These are phyloP conservation scores for Tympanuchus pallidicinctus DNA, from an alignment of 2,113 vertebrate genomes.

Conservation along the genomic window DNA sequence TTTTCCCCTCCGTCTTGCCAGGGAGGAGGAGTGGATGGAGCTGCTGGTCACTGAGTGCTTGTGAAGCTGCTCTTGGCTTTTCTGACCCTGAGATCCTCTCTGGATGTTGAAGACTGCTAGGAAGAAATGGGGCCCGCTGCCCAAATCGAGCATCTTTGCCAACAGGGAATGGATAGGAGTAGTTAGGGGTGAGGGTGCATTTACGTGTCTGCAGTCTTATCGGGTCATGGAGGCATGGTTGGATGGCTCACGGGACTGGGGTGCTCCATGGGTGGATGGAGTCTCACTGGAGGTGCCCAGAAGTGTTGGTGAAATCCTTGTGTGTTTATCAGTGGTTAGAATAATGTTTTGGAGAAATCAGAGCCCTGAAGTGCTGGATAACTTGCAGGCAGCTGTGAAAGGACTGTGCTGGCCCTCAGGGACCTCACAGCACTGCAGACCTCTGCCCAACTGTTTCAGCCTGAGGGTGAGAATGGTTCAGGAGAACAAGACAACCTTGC, in stretches of 20 bases:
- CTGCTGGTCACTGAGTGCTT: not conserved
- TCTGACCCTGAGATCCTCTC: not conserved
- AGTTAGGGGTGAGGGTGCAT: not conserved
- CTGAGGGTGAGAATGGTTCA: not conserved
- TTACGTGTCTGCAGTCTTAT: not conserved
- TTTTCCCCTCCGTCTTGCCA: not conserved
- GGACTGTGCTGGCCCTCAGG: not conserved
- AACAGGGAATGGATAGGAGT: not conserved
- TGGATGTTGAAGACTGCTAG: not conserved
- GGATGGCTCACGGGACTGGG: not conserved
- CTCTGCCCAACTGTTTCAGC: not conserved
- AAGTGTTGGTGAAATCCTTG: not conserved
- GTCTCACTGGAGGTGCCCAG: not conserved
- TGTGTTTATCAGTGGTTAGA: not conserved
- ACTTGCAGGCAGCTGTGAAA: not conserved
- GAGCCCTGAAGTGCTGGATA: not conserved
- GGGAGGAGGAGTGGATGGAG: not conserved
- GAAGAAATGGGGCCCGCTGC: not conserved
- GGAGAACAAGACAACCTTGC: not conserved
- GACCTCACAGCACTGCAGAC: not conserved
- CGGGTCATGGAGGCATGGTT: not conserved
- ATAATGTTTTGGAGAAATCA: not conserved
- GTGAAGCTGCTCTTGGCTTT: not conserved
- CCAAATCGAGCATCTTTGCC: not conserved
- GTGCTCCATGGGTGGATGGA: not conserved